Percentiles rank a stretch among this genome's conserved stretches.
phyloP scores from a whole-genome alignment of 2,888 invertebrate genomes.

The Siphlonurus alternatus region DNA sequence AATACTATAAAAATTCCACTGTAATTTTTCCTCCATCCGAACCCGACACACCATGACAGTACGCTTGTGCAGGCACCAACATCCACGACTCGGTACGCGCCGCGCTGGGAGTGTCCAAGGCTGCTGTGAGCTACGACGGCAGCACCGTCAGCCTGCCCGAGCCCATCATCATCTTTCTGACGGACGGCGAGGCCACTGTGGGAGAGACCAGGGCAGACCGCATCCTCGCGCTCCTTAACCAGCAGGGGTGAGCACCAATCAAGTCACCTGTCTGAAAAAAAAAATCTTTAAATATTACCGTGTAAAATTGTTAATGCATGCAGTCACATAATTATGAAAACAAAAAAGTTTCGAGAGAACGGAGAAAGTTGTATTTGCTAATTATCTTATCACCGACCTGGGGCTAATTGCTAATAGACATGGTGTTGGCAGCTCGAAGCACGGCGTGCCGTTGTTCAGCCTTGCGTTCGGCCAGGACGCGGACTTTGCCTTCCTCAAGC shows the following conservation, averaged over 20 bases:
- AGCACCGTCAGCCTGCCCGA: conserved; percentile 21
- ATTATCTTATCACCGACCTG: too few relatives aligned
- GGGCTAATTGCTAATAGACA: too few relatives aligned
- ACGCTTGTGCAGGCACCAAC: conserved; percentile 43
- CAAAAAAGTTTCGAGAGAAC: too few relatives aligned
- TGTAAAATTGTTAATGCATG: too few relatives aligned
- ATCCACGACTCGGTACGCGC: conserved; percentile 43
- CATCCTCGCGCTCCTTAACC: conserved; percentile 21
- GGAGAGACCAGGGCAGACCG: conserved; percentile 34
- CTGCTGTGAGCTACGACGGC: neutral
- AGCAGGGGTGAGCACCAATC: neutral
- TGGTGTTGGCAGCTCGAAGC: too few relatives aligned
- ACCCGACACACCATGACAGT: too few relatives aligned
- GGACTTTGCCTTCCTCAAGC: conserved; percentile 45
- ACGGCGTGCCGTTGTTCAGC: conserved; percentile 36
- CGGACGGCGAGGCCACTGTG: conserved; percentile 47
- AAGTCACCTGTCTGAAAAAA: too few relatives aligned
- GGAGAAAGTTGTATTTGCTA: too few relatives aligned
- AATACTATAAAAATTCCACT: too few relatives aligned
- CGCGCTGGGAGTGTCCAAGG: conserved; percentile 32
- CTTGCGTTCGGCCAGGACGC: conserved; percentile 56
- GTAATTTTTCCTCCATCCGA: too few relatives aligned
- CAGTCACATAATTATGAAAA: too few relatives aligned
- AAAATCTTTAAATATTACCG: too few relatives aligned
- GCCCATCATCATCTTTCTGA: conserved; percentile 46